Base-by-base conservation (phyloP, 2,888 invertebrate genomes). In the Lasius fuliginosus region DNA sequence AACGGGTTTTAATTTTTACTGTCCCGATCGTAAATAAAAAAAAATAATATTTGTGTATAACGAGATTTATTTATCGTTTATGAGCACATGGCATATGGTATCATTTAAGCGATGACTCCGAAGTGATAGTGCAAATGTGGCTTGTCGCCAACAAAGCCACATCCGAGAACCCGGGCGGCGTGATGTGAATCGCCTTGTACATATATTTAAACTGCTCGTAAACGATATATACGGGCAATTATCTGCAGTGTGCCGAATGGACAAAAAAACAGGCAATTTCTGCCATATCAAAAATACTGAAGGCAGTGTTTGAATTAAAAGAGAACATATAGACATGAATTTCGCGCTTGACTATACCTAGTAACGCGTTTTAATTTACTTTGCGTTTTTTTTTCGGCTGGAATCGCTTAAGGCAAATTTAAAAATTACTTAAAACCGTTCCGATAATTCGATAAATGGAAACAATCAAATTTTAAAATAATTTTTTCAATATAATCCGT, bases 341-440 rank as follows among this genome's bases (percentile, higher is more conserved):
- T 71, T 83, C 62, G 46, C 62, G 58, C 56, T 76, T 76, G 68
- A 15, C 56, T 68, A 81, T 75, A 33, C 18, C 36, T 71, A 69
- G 18, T 58, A 30, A 84, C 58, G 58, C 77, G 71, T 84, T 68
- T 82, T 83, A 76, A 83, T 87, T 85, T 81, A 69, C 56, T 84
- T 85, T n/a, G n/a, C n/a, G 6, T 53, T 53, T 49, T 53, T 49
- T 53, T 76, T 53, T 23, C 23, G n/a, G 62, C 82, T 81, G 60
- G 46, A 75, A 49, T 49, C 73, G 81, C 88, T 84, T 85, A 87
- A 85, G 65, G n/a, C 62, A 46, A 18, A 27, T 65, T 77, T 46
- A 62, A 23, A 18, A 69, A 58, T 46, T 46, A 46, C 0, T 53
- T 53, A 18, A 53, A 53, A 53, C 8, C 74, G 62, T 79, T 88